Percentiles rank a stretch among this genome's conserved stretches.
phyloP scores from a whole-genome alignment of 2,797 vertebrate species.

The Orestias chungarensis region DNA sequence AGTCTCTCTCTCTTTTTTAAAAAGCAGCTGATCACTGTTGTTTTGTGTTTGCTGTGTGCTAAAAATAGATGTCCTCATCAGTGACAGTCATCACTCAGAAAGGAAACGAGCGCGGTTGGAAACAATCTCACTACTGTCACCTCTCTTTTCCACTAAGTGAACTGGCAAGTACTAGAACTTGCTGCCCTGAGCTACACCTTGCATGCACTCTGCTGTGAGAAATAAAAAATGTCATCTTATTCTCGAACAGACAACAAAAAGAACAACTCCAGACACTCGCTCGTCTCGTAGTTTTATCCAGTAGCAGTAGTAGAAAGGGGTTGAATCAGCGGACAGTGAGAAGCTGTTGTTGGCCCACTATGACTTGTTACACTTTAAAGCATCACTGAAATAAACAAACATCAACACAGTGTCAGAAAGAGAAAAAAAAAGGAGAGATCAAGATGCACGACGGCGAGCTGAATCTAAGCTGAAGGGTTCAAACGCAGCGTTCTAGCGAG shows the following conservation, averaged over 20 bases:
- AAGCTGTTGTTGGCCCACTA: conserved; percentile 52
- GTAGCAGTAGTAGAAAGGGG: conserved; percentile 79
- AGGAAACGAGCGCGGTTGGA: conserved; percentile 71
- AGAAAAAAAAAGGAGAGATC: neutral
- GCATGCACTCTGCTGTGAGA: neutral
- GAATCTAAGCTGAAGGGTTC: conserved; percentile 10
- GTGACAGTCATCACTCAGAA: conserved; percentile 16
- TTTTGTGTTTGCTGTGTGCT: conserved; percentile 32
- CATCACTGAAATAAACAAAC: conserved; percentile 41
- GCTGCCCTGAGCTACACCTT: neutral
- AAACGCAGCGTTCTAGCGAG: conserved; percentile 20
- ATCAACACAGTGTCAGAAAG: conserved; percentile 51
- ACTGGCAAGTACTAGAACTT: neutral
- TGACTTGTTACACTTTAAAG: conserved; percentile 53
- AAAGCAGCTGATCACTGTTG: conserved; percentile 22
- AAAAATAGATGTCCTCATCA: conserved; percentile 60
- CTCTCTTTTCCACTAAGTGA: conserved; percentile 56
- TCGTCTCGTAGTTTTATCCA: conserved; percentile 76
- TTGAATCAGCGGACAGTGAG: conserved; percentile 71
- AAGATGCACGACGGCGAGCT: conserved; percentile 10
- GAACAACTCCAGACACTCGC: conserved; percentile 10
- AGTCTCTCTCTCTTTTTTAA: conserved; percentile 14
- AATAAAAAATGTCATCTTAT: too few relatives aligned
- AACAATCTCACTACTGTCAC: conserved; percentile 59
- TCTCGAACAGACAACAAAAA: neutral